Percentiles rank a stretch among this genome's conserved stretches.
phyloP scores from a whole-genome alignment of 2,888 invertebrate genomes.

The Loripinus fragilis region DNA sequence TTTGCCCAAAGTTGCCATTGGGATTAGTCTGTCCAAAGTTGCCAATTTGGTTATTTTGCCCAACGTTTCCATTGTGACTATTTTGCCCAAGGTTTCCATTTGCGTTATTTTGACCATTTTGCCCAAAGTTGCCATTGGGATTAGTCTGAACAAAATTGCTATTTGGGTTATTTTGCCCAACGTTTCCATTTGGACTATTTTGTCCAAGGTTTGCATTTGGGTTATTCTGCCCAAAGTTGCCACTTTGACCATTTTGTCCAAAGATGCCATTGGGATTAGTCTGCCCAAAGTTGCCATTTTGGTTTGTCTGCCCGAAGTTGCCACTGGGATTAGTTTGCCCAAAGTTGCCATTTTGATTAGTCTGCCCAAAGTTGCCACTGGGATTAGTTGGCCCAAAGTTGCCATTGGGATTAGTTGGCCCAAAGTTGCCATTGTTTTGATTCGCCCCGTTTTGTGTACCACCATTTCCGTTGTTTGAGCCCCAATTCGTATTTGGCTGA shows the following conservation, averaged over 20 bases:
- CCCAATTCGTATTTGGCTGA: neutral
- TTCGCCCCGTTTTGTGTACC: neutral
- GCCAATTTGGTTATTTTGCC: neutral
- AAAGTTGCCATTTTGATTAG: neutral
- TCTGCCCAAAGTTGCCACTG: no score
- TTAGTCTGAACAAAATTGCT: slow-evolving; percentile 17
- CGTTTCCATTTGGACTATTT: slow-evolving; percentile 4
- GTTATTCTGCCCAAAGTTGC: slow-evolving; percentile 19
- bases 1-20: no score
- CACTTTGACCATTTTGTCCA: slow-evolving; percentile 3
- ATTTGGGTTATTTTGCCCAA: neutral
- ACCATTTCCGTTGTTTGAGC: neutral
- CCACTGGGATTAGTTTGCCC: no score
- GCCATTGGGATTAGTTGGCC: neutral
- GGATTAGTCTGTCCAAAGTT: neutral
- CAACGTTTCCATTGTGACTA: no score
- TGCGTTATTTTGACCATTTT: no score
- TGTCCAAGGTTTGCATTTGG: slow-evolving; percentile 4
- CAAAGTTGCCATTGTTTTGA: neutral
- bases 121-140: neutral
- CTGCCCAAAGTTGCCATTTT: neutral
- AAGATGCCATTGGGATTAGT: no score
- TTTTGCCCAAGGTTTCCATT: no score
- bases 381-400: no score
- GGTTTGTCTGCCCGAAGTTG: no score